These are phyloP conservation scores for Chauna torquata DNA, from an alignment of 2,113 vertebrate species.

Conservation along the genomic window DNA sequence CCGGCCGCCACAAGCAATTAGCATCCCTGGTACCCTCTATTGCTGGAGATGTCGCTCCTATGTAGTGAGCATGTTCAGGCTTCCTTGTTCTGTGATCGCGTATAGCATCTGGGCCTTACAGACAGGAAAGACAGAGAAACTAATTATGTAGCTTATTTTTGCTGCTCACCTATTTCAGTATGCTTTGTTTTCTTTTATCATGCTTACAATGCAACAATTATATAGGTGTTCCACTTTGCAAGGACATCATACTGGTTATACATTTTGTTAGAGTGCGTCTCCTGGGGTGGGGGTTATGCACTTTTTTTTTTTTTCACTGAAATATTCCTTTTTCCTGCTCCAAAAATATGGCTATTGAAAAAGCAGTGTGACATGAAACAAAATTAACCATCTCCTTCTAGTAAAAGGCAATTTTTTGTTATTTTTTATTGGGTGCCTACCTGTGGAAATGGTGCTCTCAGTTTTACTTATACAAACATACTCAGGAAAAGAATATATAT, in stretches of 20 bases:
- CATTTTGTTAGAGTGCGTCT: not conserved
- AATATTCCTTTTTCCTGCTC: not conserved
- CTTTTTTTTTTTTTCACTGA: not conserved
- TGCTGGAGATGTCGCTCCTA: slow-evolving; percentile 54
- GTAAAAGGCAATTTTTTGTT: not conserved
- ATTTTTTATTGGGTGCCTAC: not conserved
- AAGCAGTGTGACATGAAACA: fast-evolving
- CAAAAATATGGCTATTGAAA: not conserved
- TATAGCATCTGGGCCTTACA: slow-evolving; percentile 77
- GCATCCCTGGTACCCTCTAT: slow-evolving; percentile 72
- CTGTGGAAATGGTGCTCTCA: not conserved
- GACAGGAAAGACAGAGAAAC: not conserved
- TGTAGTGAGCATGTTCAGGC: slow-evolving; percentile 46
- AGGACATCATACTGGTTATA: not conserved
- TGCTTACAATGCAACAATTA: not conserved
- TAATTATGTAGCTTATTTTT: not conserved
- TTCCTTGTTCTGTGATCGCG: slow-evolving; percentile 74
- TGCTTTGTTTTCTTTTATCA: not conserved
- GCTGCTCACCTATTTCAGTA: not conserved
- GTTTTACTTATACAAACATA: not conserved
- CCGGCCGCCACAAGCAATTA: slow-evolving; percentile 70
- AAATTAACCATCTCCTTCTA: not conserved
- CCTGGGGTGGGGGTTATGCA: not conserved
- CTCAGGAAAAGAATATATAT: not conserved
- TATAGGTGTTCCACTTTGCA: not conserved